These are phyloP conservation scores for Orchestes rusci DNA, from an alignment of 2,888 invertebrate species.

Conservation along the genomic window DNA sequence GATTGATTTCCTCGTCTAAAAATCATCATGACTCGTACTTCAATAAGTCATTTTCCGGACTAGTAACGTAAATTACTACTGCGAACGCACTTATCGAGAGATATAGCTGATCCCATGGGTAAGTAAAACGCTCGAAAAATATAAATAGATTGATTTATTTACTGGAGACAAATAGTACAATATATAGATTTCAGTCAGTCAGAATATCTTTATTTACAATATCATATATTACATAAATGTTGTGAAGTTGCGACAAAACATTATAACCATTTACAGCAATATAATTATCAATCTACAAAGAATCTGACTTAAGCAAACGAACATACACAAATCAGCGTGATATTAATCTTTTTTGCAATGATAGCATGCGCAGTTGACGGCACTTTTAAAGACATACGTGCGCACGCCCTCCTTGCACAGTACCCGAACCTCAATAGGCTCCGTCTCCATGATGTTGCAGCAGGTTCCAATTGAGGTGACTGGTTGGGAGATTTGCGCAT, in stretches of 20 bases:
- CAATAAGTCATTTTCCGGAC: no score
- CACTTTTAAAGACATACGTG: constrained; percentile 75
- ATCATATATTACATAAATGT: no score
- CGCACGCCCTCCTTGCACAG: constrained; percentile 72
- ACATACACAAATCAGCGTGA: no score
- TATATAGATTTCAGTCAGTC: constrained; percentile 33
- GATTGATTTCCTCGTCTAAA: no score
- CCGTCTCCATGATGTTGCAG: constrained; percentile 85
- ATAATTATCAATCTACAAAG: no score
- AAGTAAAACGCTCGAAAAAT: background rate
- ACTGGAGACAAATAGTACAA: constrained; percentile 2
- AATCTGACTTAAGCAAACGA: no score
- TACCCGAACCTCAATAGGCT: constrained; percentile 70
- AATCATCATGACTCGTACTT: no score
- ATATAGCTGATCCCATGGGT: no score
- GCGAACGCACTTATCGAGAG: no score
- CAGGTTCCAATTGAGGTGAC: constrained; percentile 71
- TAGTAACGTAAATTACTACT: no score
- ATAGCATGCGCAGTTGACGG: constrained; percentile 74
- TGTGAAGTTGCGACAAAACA: constrained; percentile 1
- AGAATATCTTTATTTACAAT: constrained; percentile 38
- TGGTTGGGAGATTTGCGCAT: constrained; percentile 44
- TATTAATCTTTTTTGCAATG: constrained; percentile 69
- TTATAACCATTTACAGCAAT: no score
- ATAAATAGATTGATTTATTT: constrained; percentile 4